Conservation (phyloP, 2,797 vertebrate species). For the Triplophysa yarkandensis region DNA sequence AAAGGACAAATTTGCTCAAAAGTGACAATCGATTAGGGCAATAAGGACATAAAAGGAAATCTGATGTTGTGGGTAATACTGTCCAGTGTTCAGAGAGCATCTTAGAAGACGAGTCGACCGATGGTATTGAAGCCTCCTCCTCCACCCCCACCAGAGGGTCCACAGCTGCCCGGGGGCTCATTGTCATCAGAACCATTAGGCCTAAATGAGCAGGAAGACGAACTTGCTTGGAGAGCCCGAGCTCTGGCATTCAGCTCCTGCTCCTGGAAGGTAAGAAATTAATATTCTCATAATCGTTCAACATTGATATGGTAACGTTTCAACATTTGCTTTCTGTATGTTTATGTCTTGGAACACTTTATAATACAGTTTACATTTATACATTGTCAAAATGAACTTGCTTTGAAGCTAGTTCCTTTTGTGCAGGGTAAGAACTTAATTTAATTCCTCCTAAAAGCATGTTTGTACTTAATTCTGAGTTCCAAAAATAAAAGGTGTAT, state of each 20-base stretch:
- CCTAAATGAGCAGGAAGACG: slow-evolving; percentile 92
- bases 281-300: neutral
- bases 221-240: slow-evolving; percentile 91
- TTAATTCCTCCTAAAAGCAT: too few species aligned
- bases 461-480: too few species aligned
- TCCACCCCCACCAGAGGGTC: slow-evolving; percentile 91
- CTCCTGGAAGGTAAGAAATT: slow-evolving; percentile 75
- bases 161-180: slow-evolving; percentile 95
- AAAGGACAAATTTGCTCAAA: slow-evolving; percentile 48
- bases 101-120: slow-evolving; percentile 94
- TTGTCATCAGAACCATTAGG: slow-evolving; percentile 97
- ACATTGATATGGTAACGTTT: neutral
- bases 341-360: too few species aligned
- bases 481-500: too few species aligned
- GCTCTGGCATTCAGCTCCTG: slow-evolving; percentile 95
- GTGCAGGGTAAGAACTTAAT: too few species aligned
- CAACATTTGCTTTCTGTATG: too few species aligned
- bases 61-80: slow-evolving; percentile 40
- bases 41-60: slow-evolving; percentile 50
- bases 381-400: too few species aligned
- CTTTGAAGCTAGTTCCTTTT: too few species aligned
- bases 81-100: slow-evolving; percentile 52
- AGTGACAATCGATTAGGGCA: slow-evolving; percentile 34
- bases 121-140: slow-evolving; percentile 92
- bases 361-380: too few species aligned